Base-by-base conservation (phyloP, 2,797 vertebrate species). In the Stomatorhinus walkeri region DNA sequence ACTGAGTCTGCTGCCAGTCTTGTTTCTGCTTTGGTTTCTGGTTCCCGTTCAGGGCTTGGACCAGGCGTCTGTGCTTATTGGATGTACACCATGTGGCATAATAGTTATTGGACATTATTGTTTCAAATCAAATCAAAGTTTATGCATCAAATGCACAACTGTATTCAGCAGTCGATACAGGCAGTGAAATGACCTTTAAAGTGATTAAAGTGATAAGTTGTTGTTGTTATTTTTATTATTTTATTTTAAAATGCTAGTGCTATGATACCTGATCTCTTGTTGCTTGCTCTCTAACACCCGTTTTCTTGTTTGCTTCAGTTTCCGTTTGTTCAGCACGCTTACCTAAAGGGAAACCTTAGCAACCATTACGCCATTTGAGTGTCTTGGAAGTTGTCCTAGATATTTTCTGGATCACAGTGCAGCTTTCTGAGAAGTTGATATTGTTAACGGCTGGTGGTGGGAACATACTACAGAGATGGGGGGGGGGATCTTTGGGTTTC, bases 381-480 rank as follows among this genome's bases (percentile, higher is more conserved):
- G 92, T 94, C 94, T 95, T 95, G 95, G 95, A 95, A 93, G 92
- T 92, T 91, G 91, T 95, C 93, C 93, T 93, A 94, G 94, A 95
- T 95, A 94, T 94, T 95, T 95, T 93, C 91, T 92, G 93, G 93
- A 94, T 95, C 94, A 95, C 93, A 92, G 88, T 84, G 91, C 92
- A 49, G 91, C 92, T 89, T 91, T 90, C 76, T 92, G 51, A 91
- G 90, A 91, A 88, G 92, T 93, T 94, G 90, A 91, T 93, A 90
- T 92, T 88, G 89, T 91, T 92, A 90, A 83, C 87, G 76, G 61
- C 61, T 68, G 85, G 89, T 46, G 84, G 54, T 2, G 43, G 79
- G 88, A 68, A 61, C 36, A 32, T 43, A 12, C 56, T 40, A 36
- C 28, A n/a, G 19, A 79, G 68, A 14, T 54, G 28, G 43, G 24